Percentiles rank a stretch among this genome's conserved stretches.
Conservation (phyloP, 2,888 invertebrate genomes). For the Ennomos erosarius region DNA sequence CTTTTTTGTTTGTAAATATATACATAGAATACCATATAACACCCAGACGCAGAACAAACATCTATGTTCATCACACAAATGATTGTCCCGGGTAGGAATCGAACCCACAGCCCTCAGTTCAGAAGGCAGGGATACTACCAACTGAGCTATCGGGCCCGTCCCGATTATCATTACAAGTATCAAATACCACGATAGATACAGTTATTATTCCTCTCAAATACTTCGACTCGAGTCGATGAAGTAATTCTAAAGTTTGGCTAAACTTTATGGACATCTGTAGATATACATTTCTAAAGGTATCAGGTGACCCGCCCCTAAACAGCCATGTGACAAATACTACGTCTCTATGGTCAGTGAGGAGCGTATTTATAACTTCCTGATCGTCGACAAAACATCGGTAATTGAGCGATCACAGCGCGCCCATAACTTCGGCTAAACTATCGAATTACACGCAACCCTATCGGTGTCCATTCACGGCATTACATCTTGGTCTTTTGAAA, state of each 20-base stretch:
- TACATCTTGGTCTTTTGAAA: conserved; percentile 48
- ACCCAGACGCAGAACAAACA: too few species aligned
- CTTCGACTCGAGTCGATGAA: conserved; percentile 20
- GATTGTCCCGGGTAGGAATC: too few species aligned
- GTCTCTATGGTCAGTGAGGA: conserved; percentile 41
- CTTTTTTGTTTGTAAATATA: too few species aligned
- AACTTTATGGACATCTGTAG: conserved; percentile 26
- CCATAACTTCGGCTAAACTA: conserved; percentile 72
- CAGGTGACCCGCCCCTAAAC: conserved; percentile 25
- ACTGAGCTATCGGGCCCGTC: too few species aligned
- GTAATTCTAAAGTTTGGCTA: conserved; percentile 19
- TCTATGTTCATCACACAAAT: too few species aligned
- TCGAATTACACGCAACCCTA: conserved; percentile 74
- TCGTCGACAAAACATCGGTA: conserved; percentile 69
- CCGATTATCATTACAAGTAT: background rate
- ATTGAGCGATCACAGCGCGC: conserved; percentile 77
- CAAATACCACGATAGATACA: background rate
- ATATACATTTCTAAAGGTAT: conserved; percentile 25
- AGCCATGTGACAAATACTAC: conserved; percentile 28
- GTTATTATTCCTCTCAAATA: background rate
- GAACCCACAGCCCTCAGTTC: too few species aligned
- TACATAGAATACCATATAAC: too few species aligned
- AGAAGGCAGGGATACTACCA: too few species aligned
- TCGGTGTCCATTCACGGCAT: conserved; percentile 55
- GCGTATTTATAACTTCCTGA: conserved; percentile 78